phyloP scores from a whole-genome alignment of 2,888 invertebrate genomes.

The Eutolmus rufibarbis region DNA sequence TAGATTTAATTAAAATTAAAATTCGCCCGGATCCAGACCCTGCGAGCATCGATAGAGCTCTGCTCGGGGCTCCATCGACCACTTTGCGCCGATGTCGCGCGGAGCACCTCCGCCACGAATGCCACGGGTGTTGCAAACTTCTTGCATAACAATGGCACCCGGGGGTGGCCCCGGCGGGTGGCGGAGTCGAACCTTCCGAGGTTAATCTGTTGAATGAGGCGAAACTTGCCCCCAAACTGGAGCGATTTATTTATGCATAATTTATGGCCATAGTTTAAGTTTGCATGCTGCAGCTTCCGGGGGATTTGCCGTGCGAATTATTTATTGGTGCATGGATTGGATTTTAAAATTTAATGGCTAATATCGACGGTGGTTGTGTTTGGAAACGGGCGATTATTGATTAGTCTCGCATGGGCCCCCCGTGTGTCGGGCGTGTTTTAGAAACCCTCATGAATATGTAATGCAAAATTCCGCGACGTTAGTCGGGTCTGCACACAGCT shows the following conservation, averaged over 20 bases:
- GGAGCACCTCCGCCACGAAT: not conserved
- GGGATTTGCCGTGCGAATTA: not conserved
- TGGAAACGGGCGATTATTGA: not conserved
- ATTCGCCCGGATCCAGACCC: not conserved
- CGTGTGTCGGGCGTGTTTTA: not conserved
- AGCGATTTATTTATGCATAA: slow-evolving; percentile 2
- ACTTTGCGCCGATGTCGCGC: not conserved
- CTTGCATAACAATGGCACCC: slow-evolving; percentile 19
- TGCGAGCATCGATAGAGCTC: not conserved
- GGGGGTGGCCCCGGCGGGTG: not conserved
- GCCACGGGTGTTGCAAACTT: not conserved
- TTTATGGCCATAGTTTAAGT: not conserved
- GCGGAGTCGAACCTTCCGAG: not conserved
- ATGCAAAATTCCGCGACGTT: not conserved
- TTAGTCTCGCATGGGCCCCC: not conserved
- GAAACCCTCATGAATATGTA: not conserved
- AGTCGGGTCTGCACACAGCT: not conserved
- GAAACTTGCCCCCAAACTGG: not conserved
- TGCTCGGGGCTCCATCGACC: not conserved
- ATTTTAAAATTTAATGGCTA: not conserved
- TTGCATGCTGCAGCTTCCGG: not conserved
- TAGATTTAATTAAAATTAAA: slow-evolving; percentile 19
- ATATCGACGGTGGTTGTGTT: not conserved
- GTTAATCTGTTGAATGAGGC: slow-evolving; percentile 15
- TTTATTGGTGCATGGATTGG: slow-evolving; percentile 4